Evolutionary conservation across 2,888 invertebrate species (phyloP).

Genomic region (Bedellia somnulentella): DNA sequence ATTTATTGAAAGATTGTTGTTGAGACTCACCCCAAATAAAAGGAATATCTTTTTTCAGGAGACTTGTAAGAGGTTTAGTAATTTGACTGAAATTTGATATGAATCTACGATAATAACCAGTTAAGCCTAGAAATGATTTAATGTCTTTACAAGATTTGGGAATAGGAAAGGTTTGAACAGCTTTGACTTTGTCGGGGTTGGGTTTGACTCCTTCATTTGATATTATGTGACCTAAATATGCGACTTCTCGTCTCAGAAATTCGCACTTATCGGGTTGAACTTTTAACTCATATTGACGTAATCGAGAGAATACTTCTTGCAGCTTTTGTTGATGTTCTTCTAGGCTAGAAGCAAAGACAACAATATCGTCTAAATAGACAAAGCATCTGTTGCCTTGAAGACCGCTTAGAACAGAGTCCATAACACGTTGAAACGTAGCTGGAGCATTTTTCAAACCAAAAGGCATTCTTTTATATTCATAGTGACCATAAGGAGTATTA

Average conservation of each 20-base stretch:
- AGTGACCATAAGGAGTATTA: constrained; percentile 1
- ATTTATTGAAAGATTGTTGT: constrained; percentile 6
- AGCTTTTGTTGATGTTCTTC: too few relatives aligned
- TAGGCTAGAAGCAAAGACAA: too few relatives aligned
- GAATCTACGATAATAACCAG: too few relatives aligned
- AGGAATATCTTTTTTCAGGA: constrained; percentile 1
- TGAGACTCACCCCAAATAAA: too few relatives aligned
- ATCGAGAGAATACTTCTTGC: too few relatives aligned
- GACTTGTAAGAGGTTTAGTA: neutral
- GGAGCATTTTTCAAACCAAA: too few relatives aligned
- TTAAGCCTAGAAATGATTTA: constrained; percentile 2
- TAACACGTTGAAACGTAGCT: constrained; percentile 1
- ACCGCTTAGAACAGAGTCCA: neutral
- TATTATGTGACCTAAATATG: constrained; percentile 1
- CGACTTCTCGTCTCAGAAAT: constrained; percentile 1
- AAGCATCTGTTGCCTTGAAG: too few relatives aligned
- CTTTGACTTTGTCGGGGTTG: neutral
- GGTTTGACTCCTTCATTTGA: constrained; percentile 1
- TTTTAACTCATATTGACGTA: too few relatives aligned
- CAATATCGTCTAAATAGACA: too few relatives aligned
- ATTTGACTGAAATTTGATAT: constrained; percentile 1
- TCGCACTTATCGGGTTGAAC: neutral
- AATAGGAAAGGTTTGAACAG: neutral
- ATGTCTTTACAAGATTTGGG: neutral
- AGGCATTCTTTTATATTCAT: neutral